A percentile compares a stretch with the other conserved stretches of the same genome.
Evolutionary conservation across 2,888 invertebrate genomes (phyloP).

Genomic region (Selenia dentaria): DNA sequence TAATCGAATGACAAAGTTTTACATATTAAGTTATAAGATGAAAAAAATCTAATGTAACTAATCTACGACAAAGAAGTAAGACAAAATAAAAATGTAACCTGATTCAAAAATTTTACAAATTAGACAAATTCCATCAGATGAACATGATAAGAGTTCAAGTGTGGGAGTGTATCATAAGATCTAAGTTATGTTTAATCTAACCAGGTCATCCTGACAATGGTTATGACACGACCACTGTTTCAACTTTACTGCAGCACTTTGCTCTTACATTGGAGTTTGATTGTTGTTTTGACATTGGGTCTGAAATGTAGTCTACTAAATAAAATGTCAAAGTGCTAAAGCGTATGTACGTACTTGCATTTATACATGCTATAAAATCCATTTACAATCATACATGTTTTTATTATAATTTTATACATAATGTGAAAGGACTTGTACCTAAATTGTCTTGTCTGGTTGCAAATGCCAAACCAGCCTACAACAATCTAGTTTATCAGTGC

Average conservation of each 20-base stretch:
- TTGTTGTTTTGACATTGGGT: constrained; percentile 16
- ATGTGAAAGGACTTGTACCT: too few relatives aligned
- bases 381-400: too few relatives aligned
- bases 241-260: constrained; percentile 14
- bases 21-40: too few relatives aligned
- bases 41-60: too few relatives aligned
- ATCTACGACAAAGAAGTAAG: too few relatives aligned
- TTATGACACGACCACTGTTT: constrained; percentile 20
- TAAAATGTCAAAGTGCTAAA: constrained; percentile 3
- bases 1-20: too few relatives aligned
- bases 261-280: constrained; percentile 9
- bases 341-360: too few relatives aligned
- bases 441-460: too few relatives aligned
- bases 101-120: constrained; percentile 1
- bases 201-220: constrained; percentile 23
- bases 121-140: constrained; percentile 1
- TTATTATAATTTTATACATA: too few relatives aligned
- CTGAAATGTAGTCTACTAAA: not conserved
- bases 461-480: too few relatives aligned
- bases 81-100: not conserved
- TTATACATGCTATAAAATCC: too few relatives aligned
- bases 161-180: constrained; percentile 20
- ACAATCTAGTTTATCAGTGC: too few relatives aligned
- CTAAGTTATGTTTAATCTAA: constrained; percentile 19
- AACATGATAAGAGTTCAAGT: constrained; percentile 13